phyloP scores from a whole-genome alignment of 2,113 vertebrate genomes.

The Talpa occidentalis region DNA sequence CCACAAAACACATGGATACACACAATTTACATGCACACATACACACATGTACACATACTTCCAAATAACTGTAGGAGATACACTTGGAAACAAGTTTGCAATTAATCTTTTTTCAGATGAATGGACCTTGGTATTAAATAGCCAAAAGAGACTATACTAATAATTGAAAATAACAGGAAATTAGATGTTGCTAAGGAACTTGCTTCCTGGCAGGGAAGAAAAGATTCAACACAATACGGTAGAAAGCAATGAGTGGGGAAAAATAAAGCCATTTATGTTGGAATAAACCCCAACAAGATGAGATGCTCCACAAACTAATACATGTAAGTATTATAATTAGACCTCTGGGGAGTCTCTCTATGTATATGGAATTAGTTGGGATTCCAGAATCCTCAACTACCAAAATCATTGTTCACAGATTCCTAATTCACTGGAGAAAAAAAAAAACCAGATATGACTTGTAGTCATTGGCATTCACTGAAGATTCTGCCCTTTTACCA shows the following conservation, averaged over 20 bases:
- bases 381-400: constrained; percentile 21
- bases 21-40: neutral
- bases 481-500: neutral
- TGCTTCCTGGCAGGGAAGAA: constrained; percentile 57
- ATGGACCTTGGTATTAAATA: constrained; percentile 65
- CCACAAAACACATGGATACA: too few species aligned
- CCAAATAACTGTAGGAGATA: neutral
- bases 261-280: constrained; percentile 48
- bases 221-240: neutral
- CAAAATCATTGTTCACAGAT: constrained; percentile 47
- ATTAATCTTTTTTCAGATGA: constrained; percentile 67
- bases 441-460: neutral
- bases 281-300: constrained; percentile 61
- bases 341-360: constrained; percentile 28
- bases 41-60: neutral
- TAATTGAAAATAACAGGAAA: constrained; percentile 75
- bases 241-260: neutral
- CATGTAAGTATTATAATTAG: constrained; percentile 45
- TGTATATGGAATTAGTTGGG: neutral
- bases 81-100: constrained; percentile 36
- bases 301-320: constrained; percentile 43
- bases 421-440: constrained; percentile 24
- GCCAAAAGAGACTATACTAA: constrained; percentile 68
- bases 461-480: neutral
- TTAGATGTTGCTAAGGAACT: constrained; percentile 72